Base-by-base conservation (phyloP, 2,888 invertebrate genomes). In the Horisme vitalbata region DNA sequence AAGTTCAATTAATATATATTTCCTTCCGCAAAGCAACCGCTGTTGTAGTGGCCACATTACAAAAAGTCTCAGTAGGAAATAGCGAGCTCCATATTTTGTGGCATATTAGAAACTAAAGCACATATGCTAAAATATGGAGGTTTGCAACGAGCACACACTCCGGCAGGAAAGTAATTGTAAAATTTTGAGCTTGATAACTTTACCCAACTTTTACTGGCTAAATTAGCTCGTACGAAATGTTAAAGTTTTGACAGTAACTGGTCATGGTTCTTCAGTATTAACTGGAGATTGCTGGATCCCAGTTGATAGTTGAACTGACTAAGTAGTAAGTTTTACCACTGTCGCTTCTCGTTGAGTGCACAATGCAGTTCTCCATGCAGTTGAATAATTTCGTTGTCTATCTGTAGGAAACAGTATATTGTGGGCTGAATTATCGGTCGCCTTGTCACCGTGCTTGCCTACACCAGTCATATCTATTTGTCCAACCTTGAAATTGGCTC, bases 141-240 rank as follows among this genome's bases (percentile, higher is more conserved):
- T 76, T 75, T 54, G 63, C 60, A 58, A 67, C 63, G 56, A 43
- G 68, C 65, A 65, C 68, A 70, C 66, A 72, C 70, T 71, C 57
- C 61, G 11, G 14, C 26, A 30, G 28, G 28, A 7, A 23, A 78
- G 77, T 82, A 82, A 83, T 80, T 81, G 79, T 76, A 67, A 76
- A 79, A 79, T 82, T 76, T 68, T 63, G 74, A 78, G 74, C 79
- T 79, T 72, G 70, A 73, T 71, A 81, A 81, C 75, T 81, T 76
- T 57, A 57, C 63, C 65, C 48, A 55, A 62, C 55, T 62, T 62
- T 44, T 38, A 52, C 50, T 50, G 34, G 41, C 45, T 41, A 33
- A 41, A 41, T 49, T 43, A 31, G 43, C 26, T 68, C 59, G 61
- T 57, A 58, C 59, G 41, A 57, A 57, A 51, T 46, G 58, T 61